Base-by-base conservation (phyloP, 2,888 invertebrate genomes). In the Rotaria sp. region DNA sequence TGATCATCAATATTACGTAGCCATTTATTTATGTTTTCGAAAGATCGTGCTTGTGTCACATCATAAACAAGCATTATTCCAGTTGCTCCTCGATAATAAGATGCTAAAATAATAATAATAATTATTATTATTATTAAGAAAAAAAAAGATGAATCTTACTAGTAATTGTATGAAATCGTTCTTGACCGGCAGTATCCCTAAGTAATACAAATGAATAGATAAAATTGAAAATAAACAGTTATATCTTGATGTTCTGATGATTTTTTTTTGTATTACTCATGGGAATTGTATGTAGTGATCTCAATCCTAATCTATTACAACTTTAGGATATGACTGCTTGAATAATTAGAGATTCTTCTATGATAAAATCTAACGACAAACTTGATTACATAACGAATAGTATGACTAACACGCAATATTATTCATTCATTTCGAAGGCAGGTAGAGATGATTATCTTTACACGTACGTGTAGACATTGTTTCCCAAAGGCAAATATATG, bases 1-100 rank as follows among this genome's bases (percentile, higher is more conserved):
- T 96, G 85, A 75, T 97, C 96, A 92, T 97, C 96, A 92, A 97
- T 97, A 92, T 97, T 97, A 92, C 97, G 93, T 90, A 97, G 93
- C 97, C 97, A 97, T 92, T 97, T 97, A 85, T 96, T 96, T 90
- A 97, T 97, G 92, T 97, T 97, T 92, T 97, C 97, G 92, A 97
- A 97, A 90, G 96, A 96, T 92, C 96, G 97, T 90, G 95, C 95
- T 92, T 96, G 96, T 87, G 96, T 96, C 91, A 97, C 97, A 92
- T 97, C 97, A 92, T 97, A 97, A 85, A 97, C 97, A 88, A 97
- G 93, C 92, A 93, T 92, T 90, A 97, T 97, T 88, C 97, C 97
- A 97, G 97, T 97, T 87, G 97, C 97, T 84, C 97, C 97, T 90
- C 97, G 93, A 93, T 97, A 97, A 92, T 97, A 97, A 26, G 97